Evolutionary conservation across 2,888 invertebrate species (phyloP).

Genomic region (Pyrrhosoma nymphula): DNA sequence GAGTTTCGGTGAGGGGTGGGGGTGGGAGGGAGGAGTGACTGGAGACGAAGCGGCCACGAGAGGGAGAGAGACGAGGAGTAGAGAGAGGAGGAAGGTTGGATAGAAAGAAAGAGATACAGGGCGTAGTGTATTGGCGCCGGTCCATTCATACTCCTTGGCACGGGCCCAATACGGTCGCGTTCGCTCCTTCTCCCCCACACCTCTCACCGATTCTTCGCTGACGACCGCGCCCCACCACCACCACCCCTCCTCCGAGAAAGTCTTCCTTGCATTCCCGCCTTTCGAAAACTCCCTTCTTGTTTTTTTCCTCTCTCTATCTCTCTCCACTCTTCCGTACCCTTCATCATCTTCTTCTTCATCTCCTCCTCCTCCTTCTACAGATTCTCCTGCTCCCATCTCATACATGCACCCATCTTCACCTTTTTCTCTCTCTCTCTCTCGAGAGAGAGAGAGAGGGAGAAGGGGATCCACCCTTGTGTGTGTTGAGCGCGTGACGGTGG

Average conservation of each 20-base stretch:
- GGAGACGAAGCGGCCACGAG: background rate
- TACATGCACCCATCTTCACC: background rate
- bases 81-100: background rate
- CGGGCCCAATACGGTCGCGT: slow-evolving; percentile 50
- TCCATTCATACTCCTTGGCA: slow-evolving; percentile 65
- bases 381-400: too few relatives aligned
- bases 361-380: too few relatives aligned
- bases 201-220: slow-evolving; percentile 8
- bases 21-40: background rate
- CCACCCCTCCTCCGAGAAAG: background rate
- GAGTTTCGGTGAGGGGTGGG: background rate
- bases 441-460: background rate
- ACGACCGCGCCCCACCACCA: background rate
- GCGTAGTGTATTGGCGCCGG: slow-evolving; percentile 64
- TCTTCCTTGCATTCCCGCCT: background rate
- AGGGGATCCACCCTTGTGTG: background rate
- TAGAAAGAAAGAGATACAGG: slow-evolving; percentile 24
- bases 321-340: background rate
- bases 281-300: background rate
- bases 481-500: background rate
- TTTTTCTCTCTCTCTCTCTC: background rate
- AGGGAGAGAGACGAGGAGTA: background rate
- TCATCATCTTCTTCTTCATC: background rate
- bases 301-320: background rate
- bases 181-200: background rate